These are phyloP conservation scores for Parnassius apollo DNA, from an alignment of 2,888 invertebrate genomes.

Conservation along the genomic window DNA sequence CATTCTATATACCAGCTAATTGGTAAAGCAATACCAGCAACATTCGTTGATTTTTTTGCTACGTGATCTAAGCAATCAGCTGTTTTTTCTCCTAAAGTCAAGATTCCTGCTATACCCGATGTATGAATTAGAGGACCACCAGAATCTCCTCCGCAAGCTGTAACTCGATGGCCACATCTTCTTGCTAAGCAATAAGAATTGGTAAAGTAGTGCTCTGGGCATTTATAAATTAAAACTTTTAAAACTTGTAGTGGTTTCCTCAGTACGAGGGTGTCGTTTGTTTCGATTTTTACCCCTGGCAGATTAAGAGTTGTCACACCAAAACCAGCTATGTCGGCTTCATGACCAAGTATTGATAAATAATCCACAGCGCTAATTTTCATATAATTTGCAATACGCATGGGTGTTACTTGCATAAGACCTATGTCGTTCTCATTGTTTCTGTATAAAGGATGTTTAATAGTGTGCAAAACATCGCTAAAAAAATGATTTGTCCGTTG, in stretches of 20 bases:
- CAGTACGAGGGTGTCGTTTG: not conserved
- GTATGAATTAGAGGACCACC: constrained; percentile 17
- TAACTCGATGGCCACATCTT: constrained; percentile 6
- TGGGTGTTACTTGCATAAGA: constrained; percentile 16
- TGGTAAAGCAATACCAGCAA: constrained; percentile 7
- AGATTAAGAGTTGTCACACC: not conserved
- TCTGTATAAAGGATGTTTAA: constrained; percentile 12
- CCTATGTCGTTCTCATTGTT: constrained; percentile 5
- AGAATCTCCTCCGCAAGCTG: constrained; percentile 12
- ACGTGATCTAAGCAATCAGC: not conserved
- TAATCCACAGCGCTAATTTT: constrained; percentile 19
- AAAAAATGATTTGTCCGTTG: constrained; percentile 1
- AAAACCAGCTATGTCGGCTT: constrained; percentile 11
- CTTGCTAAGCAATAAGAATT: not conserved
- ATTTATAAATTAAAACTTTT: constrained; percentile 12
- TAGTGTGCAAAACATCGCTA: constrained; percentile 3
- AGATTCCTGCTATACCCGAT: constrained; percentile 13
- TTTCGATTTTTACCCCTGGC: not conserved
- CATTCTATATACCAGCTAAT: constrained; percentile 12
- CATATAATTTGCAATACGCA: constrained; percentile 3
- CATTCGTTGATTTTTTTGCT: not conserved
- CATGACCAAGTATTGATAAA: constrained; percentile 11
- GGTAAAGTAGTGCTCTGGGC: not conserved
- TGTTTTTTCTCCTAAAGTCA: not conserved
- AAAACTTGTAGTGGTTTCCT: constrained; percentile 17